Evolutionary conservation across 2,113 vertebrate species (phyloP), one percentile per base, ranked within the genome.

Genomic region (Ahaetulla prasina): DNA sequence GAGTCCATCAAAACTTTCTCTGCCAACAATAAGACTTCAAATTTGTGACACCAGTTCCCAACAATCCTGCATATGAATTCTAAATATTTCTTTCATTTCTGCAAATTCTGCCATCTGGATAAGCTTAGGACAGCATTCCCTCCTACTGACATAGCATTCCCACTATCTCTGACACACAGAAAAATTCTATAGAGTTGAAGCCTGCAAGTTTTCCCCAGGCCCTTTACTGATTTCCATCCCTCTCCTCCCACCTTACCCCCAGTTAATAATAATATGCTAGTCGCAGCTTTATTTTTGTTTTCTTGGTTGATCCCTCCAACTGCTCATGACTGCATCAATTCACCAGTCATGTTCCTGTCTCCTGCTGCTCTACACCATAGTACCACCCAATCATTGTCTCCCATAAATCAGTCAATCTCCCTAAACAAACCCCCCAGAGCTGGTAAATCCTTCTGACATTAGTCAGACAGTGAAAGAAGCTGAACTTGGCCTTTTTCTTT

Each of bases 251-350:
- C 97, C 87, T 57, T 54, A 30, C 97, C 95, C 90, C 84, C 96
- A 95, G 97, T 53, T 86, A 54, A 60, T 97, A 97, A 96, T 92
- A 96, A 97, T 96, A 94, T 97, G 97, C 98, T 97, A 96, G 95
- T 95, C 96, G 95, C 96, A 98, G 97, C 97, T 97, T 96, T 97
- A 95, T 97, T 97, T 97, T 98, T 98, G 97, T 98, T 96, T 96
- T 50, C 18, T 94, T 16, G 74, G 95, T 95, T 97, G 97, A 96
- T 98, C 97, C 97, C 95, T 95, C 97, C 97, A 97, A 97, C 97
- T 97, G 97, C 94, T 91, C 89, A 53, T 16, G 95, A 96, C 96
- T 96, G 96, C 94, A 95, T 94, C 95, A 96, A 97, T 95, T 96
- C 97, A 97, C 95, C 0, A 0, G 30, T 95, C 52, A 0, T 43